Conservation (phyloP, 2,113 vertebrate species). For the Desmodus rotundus region DNA sequence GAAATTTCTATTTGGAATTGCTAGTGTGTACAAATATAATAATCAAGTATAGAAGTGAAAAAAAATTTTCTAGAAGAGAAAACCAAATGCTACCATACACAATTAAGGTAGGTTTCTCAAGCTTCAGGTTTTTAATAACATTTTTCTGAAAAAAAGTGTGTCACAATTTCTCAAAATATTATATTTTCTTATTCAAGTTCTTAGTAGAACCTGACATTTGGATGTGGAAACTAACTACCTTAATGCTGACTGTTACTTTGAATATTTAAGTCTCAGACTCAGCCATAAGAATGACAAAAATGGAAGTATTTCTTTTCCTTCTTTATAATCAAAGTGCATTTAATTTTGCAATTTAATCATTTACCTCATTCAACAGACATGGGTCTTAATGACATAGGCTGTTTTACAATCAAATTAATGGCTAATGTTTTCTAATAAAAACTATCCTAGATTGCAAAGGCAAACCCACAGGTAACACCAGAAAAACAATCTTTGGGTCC, state of each 20-base stretch:
- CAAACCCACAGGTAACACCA: not conserved
- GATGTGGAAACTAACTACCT: not conserved
- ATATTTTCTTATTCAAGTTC: not conserved
- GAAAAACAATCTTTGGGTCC: not conserved
- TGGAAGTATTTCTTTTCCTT: not conserved
- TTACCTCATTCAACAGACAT: not conserved
- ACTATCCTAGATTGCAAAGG: not conserved
- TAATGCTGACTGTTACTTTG: not conserved
- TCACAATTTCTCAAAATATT: not conserved
- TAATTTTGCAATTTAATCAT: not conserved
- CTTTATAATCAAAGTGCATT: not conserved
- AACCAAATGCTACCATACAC: not conserved
- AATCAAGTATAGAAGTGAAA: not conserved
- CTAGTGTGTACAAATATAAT: not conserved
- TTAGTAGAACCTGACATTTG: not conserved
- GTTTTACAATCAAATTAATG: not conserved
- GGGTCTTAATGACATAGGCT: not conserved
- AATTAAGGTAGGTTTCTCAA: not conserved
- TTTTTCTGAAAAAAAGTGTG: not conserved
- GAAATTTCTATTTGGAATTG: not conserved
- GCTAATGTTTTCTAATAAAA: not conserved
- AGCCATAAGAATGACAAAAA: not conserved
- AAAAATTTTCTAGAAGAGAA: not conserved
- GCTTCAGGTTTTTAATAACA: not conserved
- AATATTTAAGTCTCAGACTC: not conserved